A percentile compares a stretch with the other conserved stretches of the same genome.
Evolutionary conservation across 1,140 invertebrate species (phyloP).

Genomic region (Drosophila tani): DNA sequence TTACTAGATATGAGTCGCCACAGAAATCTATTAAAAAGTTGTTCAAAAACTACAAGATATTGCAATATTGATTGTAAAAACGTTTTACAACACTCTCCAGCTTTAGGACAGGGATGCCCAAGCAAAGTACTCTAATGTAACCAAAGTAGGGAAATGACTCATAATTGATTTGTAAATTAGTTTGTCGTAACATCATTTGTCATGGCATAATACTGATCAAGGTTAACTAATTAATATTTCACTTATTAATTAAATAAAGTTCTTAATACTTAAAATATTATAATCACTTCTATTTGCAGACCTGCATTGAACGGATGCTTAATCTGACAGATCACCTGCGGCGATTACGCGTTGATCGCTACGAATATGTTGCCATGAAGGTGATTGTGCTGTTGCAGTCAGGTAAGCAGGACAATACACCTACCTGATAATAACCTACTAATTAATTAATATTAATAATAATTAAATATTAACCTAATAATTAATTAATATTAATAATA

Average conservation of each 20-base stretch:
- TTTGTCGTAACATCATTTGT: too few relatives aligned
- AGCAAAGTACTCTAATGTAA: too few relatives aligned
- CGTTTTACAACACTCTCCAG: not conserved
- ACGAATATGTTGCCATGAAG: conserved; percentile 99
- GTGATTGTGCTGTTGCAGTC: conserved; percentile 97
- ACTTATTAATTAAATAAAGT: not conserved
- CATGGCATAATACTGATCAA: too few relatives aligned
- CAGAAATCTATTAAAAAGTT: not conserved
- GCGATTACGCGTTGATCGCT: conserved; percentile 95
- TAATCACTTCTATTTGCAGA: conserved; percentile 79
- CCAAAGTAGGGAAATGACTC: too few relatives aligned
- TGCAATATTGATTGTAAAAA: not conserved
- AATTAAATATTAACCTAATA: conserved; percentile 87
- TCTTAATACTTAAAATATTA: not conserved
- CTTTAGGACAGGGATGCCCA: not conserved
- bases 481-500: too few relatives aligned
- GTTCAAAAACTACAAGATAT: too few relatives aligned
- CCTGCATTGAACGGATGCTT: conserved; percentile 96
- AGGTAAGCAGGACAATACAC: conserved; percentile 86
- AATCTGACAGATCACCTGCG: conserved; percentile 97
- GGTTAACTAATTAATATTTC: too few relatives aligned
- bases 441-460: too few relatives aligned
- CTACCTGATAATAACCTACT: not conserved
- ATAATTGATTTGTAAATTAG: too few relatives aligned
- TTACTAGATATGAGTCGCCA: not conserved